Evolutionary conservation across 2,888 invertebrate species (phyloP), one percentile per base, ranked within the genome.

Genomic region (Abrostola triplasia): DNA sequence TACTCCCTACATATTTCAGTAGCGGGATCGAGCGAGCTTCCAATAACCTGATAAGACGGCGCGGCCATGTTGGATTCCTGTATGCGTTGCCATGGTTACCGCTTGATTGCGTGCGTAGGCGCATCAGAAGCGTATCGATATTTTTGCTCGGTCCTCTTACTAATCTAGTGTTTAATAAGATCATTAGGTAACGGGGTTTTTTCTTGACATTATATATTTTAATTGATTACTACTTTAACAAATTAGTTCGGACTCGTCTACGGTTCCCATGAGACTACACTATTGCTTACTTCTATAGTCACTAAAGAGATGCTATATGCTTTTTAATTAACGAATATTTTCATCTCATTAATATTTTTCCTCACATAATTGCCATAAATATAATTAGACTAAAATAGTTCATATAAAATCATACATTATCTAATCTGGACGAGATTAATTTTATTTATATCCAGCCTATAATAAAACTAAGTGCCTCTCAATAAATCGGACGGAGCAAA

Each of bases 11-110:
- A 73, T 72, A 74, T 77, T 79, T 79, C 78, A 78, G 79, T 80
- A 81, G 82, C 79, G 76, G 81, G 70, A 76, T 62, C 55, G 54
- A 64, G 64, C 58, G 64, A 70, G 65, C 77, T 77, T 83, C 85
- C 85, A 85, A 88, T 87, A 89, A 88, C 85, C 80, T 84, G 88
- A 89, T 88, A 89, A 87, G 77, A 83, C 70, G 74, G 62, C 55
- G 61, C 87, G 73, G 92, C 92, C 92, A 92, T 92, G 64, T 92
- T 92, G 90, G 83, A 92, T 90, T 89, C 88, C 84, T 65, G 66
- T 74, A 76, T 71, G 77, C 82, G 88, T 91, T 83, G 83, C 86
- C 84, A 87, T 90, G 86, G 90, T 87, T 88, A 91, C 89, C 82
- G 85, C 85, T 84, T 85, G 81, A 77, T 84, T 81, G 86, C 87